Conservation (phyloP, 2,113 vertebrate genomes). For the Eretmochelys imbricata region DNA sequence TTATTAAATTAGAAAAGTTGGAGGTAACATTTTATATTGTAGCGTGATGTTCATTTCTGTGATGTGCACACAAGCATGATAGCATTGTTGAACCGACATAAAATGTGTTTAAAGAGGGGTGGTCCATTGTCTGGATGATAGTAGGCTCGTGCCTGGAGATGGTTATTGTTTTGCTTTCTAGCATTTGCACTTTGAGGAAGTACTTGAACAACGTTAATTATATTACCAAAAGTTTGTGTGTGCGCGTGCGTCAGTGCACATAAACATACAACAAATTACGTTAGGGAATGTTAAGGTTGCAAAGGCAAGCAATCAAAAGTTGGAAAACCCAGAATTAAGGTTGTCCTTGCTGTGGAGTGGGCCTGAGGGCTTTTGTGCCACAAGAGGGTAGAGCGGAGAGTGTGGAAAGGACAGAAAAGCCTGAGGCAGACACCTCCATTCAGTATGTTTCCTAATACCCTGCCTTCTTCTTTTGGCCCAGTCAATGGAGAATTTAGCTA, state of each 20-base stretch:
- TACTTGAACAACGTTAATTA: not conserved
- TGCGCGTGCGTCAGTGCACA: not conserved
- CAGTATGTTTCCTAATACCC: not conserved
- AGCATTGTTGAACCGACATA: not conserved
- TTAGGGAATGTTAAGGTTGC: not conserved
- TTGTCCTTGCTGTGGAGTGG: not conserved
- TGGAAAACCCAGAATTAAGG: not conserved
- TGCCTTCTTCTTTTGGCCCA: not conserved
- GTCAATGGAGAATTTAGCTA: not conserved
- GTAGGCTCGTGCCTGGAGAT: not conserved
- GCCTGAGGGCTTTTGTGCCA: not conserved
- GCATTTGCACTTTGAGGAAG: not conserved
- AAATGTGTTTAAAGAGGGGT: not conserved
- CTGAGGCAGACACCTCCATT: not conserved
- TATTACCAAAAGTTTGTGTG: not conserved
- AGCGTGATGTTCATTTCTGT: not conserved
- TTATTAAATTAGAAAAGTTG: not conserved
- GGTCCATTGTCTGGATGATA: not conserved
- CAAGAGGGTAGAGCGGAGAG: not conserved
- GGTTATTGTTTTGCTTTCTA: not conserved
- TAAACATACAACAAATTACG: not conserved
- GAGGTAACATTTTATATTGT: not conserved
- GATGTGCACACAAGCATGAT: not conserved
- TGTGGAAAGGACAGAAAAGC: not conserved
- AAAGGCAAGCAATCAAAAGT: not conserved